These are phyloP conservation scores for Drosophila pandora DNA, from an alignment of 1,140 invertebrate species.

Conservation along the genomic window DNA sequence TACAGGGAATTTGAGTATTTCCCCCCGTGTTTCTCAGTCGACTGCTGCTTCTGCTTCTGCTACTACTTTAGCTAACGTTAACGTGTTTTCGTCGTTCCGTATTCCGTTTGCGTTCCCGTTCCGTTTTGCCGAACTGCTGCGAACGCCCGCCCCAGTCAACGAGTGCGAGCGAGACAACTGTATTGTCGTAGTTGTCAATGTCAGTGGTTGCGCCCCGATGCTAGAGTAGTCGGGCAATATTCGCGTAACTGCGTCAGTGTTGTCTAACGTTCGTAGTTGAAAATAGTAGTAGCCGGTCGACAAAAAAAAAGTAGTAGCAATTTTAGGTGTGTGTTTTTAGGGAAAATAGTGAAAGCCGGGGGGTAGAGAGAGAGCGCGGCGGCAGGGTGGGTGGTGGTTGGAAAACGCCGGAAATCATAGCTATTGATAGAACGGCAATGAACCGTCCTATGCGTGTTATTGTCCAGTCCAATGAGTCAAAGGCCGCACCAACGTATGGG, in stretches of 20 bases:
- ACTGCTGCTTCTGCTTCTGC: background rate
- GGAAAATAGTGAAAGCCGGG: slow-evolving; percentile 16
- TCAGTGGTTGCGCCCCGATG: slow-evolving; percentile 61
- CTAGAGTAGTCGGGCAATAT: slow-evolving; percentile 47
- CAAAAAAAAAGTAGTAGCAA: slow-evolving; percentile 34
- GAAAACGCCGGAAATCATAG: slow-evolving; percentile 20
- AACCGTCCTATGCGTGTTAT: background rate
- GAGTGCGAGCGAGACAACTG: slow-evolving; percentile 61
- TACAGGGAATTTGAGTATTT: slow-evolving; percentile 36
- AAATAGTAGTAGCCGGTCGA: slow-evolving; percentile 56
- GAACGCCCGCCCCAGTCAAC: slow-evolving; percentile 20
- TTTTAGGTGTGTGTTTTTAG: slow-evolving; percentile 31
- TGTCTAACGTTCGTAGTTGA: slow-evolving; percentile 41
- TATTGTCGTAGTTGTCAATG: slow-evolving; percentile 56
- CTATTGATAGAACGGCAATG: background rate
- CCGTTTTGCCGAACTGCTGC: background rate
- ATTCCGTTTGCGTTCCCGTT: background rate
- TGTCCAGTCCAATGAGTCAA: slow-evolving; percentile 3
- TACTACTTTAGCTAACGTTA: slow-evolving; percentile 16
- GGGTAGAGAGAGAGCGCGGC: background rate
- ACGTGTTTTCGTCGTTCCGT: slow-evolving; percentile 4
- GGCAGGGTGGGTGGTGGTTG: background rate
- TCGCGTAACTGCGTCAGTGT: slow-evolving; percentile 59
- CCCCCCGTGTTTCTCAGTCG: slow-evolving; percentile 18
- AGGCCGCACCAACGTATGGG: background rate